These are phyloP conservation scores for Channa argus DNA, from an alignment of 2,113 vertebrate genomes.

Conservation along the genomic window DNA sequence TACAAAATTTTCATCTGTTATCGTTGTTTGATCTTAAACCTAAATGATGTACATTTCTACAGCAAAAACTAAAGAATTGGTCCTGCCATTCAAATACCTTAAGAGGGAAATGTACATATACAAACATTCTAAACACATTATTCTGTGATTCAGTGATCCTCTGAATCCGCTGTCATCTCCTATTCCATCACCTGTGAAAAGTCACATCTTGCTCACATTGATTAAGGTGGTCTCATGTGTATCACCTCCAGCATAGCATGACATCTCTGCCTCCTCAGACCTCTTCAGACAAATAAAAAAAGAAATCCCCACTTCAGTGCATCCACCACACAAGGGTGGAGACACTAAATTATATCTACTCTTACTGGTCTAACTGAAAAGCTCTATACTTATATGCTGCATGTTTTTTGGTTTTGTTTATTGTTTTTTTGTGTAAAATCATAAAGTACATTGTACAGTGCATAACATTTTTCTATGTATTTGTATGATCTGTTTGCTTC, in stretches of 20 bases:
- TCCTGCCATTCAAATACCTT: too few species aligned
- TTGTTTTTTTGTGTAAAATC: not conserved
- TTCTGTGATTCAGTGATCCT: not conserved
- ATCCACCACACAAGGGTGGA: not conserved
- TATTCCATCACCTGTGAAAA: slow-evolving; percentile 26
- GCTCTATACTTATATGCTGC: not conserved
- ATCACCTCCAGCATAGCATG: slow-evolving; percentile 14
- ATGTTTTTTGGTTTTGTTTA: too few species aligned
- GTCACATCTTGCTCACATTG: slow-evolving; percentile 27
- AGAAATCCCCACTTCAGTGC: not conserved
- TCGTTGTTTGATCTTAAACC: too few species aligned
- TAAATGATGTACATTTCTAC: too few species aligned
- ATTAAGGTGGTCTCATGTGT: slow-evolving; percentile 26
- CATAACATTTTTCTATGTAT: too few species aligned
- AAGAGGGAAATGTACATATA: too few species aligned
- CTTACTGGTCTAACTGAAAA: not conserved
- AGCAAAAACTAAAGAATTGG: too few species aligned
- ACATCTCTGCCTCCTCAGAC: slow-evolving; percentile 25
- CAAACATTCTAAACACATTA: too few species aligned
- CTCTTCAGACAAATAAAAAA: slow-evolving; percentile 8
- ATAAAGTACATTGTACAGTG: not conserved
- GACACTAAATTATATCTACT: not conserved
- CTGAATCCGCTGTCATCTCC: slow-evolving; percentile 22
- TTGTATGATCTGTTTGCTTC: not conserved
- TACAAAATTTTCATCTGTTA: too few species aligned